Percentiles rank a stretch among this genome's conserved stretches.
phyloP scores from a whole-genome alignment of 2,888 invertebrate genomes.

The Agelastica alni region DNA sequence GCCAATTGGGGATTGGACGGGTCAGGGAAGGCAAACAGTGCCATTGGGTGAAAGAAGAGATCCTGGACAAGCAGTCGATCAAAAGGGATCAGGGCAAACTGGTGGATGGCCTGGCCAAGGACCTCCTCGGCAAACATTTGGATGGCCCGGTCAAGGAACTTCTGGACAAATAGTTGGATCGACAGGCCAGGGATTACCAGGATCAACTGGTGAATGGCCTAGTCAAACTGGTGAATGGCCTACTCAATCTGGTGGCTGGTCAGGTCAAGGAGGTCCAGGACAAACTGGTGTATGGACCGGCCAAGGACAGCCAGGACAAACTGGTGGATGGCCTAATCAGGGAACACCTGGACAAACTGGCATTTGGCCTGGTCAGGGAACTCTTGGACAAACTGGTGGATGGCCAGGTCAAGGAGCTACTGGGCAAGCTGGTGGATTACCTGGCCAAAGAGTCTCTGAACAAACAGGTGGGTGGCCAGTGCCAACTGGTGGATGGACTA shows the following conservation, averaged over 20 bases:
- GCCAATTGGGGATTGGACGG: slow-evolving; percentile 6
- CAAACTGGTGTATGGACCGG: slow-evolving; percentile 14
- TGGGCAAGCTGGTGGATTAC: slow-evolving; percentile 22
- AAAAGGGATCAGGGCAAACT: slow-evolving; percentile 1
- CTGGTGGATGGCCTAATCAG: slow-evolving; percentile 17
- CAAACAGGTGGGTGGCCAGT: slow-evolving; percentile 17
- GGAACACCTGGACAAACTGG: slow-evolving; percentile 16
- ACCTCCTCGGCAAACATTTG: slow-evolving; percentile 9
- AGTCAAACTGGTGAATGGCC: slow-evolving; percentile 19
- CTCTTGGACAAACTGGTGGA: slow-evolving; percentile 12
- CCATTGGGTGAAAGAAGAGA: slow-evolving; percentile 6
- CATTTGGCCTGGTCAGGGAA: slow-evolving; percentile 8
- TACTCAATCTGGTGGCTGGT: slow-evolving; percentile 16
- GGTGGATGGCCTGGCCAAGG: slow-evolving; percentile 12
- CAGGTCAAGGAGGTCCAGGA: slow-evolving; percentile 23
- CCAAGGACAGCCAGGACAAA: slow-evolving; percentile 24
- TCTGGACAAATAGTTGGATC: slow-evolving; percentile 23
- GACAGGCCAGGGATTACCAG: slow-evolving; percentile 28
- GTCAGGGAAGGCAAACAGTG: neutral
- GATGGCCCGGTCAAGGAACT: slow-evolving; percentile 13
- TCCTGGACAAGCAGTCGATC: slow-evolving; percentile 21
- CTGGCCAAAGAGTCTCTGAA: slow-evolving; percentile 18
- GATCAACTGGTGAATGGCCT: slow-evolving; percentile 25
- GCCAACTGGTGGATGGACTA: neutral
- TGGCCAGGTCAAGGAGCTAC: slow-evolving; percentile 14